Evolutionary conservation across 2,113 vertebrate species (phyloP).

Genomic region (Sterna hirundo): DNA sequence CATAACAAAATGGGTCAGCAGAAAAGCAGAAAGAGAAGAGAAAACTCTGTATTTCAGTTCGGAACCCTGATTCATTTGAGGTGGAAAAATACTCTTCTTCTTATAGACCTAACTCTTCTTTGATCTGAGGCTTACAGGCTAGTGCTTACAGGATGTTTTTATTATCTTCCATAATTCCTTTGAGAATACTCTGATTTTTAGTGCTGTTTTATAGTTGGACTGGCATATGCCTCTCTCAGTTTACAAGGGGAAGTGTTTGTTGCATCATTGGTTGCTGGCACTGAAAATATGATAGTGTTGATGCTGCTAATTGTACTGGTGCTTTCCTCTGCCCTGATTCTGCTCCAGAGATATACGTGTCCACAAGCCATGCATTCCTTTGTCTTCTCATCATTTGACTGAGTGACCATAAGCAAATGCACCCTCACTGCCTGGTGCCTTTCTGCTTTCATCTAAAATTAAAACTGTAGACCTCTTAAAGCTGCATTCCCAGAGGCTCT

Average conservation of each 20-base stretch:
- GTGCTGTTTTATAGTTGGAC: background rate
- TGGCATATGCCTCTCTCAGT: background rate
- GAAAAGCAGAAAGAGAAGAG: background rate
- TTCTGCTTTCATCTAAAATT: background rate
- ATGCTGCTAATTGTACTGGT: background rate
- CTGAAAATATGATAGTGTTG: background rate
- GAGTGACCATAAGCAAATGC: background rate
- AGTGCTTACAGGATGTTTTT: background rate
- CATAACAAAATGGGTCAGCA: conserved; percentile 58
- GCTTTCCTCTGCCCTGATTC: background rate
- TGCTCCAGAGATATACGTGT: background rate
- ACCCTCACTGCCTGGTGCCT: background rate
- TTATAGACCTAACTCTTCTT: background rate
- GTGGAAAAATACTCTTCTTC: background rate
- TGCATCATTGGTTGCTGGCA: background rate
- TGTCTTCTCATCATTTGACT: background rate
- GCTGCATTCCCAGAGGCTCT: background rate
- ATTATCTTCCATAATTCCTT: background rate
- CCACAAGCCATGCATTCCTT: background rate
- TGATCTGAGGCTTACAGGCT: background rate
- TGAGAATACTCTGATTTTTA: background rate
- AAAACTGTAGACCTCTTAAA: background rate
- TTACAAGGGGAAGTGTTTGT: background rate
- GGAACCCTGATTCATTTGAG: background rate
- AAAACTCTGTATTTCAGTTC: background rate